A percentile compares a stretch with the other conserved stretches of the same genome.
These are phyloP conservation scores for Dinocampus coccinellae DNA, from an alignment of 2,888 invertebrate genomes.

Conservation along the genomic window DNA sequence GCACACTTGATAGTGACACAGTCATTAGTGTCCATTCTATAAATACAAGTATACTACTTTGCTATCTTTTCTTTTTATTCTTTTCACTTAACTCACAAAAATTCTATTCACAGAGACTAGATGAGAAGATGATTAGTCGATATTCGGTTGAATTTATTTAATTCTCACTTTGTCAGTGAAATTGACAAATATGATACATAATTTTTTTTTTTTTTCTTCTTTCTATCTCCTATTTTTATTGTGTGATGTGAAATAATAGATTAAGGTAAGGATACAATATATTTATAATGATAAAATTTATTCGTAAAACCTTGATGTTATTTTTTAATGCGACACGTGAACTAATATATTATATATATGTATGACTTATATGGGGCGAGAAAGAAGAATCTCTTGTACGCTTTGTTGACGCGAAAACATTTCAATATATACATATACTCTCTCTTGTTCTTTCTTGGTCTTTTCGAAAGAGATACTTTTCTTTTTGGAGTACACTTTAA, in stretches of 20 bases:
- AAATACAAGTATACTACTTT: not conserved
- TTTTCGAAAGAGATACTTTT: not conserved
- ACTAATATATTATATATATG: not conserved
- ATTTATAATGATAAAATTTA: conserved; percentile 1
- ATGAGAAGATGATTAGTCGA: too few species aligned
- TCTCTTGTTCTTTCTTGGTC: not conserved
- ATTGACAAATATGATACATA: not conserved
- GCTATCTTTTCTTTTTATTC: not conserved
- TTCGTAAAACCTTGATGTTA: not conserved
- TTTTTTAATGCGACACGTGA: conserved; percentile 4
- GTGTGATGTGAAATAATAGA: not conserved
- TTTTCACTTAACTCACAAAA: not conserved
- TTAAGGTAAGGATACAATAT: not conserved
- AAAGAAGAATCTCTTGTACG: conserved; percentile 8
- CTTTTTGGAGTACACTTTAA: conserved; percentile 4
- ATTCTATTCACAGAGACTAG: too few species aligned
- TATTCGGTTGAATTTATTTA: too few species aligned
- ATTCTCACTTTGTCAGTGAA: not conserved
- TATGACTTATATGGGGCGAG: not conserved
- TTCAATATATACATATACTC: not conserved
- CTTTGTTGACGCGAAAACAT: conserved; percentile 18
- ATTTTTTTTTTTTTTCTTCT: too few species aligned
- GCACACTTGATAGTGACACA: not conserved
- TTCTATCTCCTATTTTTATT: too few species aligned
- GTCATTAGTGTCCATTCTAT: conserved; percentile 2